These are phyloP conservation scores for Diogma glabrata DNA, from an alignment of 2,888 invertebrate genomes.

Conservation along the genomic window DNA sequence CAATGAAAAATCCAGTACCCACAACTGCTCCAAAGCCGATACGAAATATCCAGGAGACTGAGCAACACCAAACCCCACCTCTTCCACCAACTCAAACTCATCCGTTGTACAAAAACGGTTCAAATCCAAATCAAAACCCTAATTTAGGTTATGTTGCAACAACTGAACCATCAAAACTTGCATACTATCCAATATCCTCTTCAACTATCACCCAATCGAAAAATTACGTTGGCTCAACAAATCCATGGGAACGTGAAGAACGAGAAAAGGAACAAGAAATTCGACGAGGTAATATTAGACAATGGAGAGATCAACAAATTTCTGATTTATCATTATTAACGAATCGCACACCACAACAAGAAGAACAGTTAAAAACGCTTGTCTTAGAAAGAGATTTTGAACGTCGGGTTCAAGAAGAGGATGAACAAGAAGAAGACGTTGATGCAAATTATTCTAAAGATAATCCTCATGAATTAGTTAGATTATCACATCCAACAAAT, in stretches of 20 bases:
- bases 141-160: conserved; percentile 49
- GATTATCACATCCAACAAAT: conserved; percentile 36
- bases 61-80: conserved; percentile 40
- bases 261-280: conserved; percentile 69
- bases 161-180: conserved; percentile 60
- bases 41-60: conserved; percentile 17
- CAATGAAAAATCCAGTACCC: conserved; percentile 34
- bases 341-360: conserved; percentile 64
- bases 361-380: conserved; percentile 77
- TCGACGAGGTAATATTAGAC: conserved; percentile 60
- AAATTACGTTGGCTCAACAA: conserved; percentile 44
- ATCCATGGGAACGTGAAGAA: conserved; percentile 91
- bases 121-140: conserved; percentile 17
- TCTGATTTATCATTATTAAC: conserved; percentile 59
- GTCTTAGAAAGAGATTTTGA: conserved; percentile 92
- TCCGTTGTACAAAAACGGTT: conserved; percentile 44
- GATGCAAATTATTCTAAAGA: conserved; percentile 33
- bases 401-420: conserved; percentile 70
- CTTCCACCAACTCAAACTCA: conserved; percentile 59
- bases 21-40: conserved; percentile 47
- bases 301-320: conserved; percentile 80
- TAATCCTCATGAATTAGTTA: conserved; percentile 41
- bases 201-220: conserved; percentile 20
- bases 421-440: conserved; percentile 57
- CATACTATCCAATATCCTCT: conserved; percentile 46